phyloP scores from a whole-genome alignment of 2,113 vertebrate genomes.

The Alces alces region DNA sequence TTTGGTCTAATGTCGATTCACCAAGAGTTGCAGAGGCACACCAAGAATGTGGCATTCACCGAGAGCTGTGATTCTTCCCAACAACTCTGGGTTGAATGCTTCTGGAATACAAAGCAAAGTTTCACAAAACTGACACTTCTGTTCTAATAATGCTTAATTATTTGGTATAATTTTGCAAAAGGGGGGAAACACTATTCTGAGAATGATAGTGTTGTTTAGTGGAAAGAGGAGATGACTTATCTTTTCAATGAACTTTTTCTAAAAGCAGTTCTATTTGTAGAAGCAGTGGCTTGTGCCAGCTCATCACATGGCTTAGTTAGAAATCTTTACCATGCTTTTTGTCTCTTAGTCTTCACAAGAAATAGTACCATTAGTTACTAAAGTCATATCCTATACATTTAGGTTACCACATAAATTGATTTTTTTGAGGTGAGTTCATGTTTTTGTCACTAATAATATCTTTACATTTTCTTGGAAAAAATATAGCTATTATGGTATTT shows the following conservation, averaged over 20 bases:
- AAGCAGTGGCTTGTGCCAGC: background rate
- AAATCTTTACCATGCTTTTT: background rate
- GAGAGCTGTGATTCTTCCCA: background rate
- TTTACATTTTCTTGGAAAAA: background rate
- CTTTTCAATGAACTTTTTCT: background rate
- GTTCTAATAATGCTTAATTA: slow-evolving; percentile 30
- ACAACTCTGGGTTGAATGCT: background rate
- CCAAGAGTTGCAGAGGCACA: no score
- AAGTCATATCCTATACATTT: background rate
- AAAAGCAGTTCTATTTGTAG: background rate
- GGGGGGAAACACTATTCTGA: background rate
- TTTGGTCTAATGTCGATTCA: background rate
- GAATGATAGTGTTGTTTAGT: background rate
- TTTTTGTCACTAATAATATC: background rate
- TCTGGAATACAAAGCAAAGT: slow-evolving; percentile 36
- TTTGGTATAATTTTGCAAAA: background rate
- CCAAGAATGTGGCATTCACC: background rate
- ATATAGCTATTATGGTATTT: background rate
- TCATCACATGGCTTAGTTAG: background rate
- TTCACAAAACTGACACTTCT: background rate
- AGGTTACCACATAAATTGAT: background rate
- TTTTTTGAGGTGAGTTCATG: background rate
- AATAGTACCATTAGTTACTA: background rate
- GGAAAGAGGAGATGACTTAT: background rate
- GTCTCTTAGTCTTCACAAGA: background rate